Conservation (phyloP, 2,113 vertebrate species). For the Emberiza fucata region DNA sequence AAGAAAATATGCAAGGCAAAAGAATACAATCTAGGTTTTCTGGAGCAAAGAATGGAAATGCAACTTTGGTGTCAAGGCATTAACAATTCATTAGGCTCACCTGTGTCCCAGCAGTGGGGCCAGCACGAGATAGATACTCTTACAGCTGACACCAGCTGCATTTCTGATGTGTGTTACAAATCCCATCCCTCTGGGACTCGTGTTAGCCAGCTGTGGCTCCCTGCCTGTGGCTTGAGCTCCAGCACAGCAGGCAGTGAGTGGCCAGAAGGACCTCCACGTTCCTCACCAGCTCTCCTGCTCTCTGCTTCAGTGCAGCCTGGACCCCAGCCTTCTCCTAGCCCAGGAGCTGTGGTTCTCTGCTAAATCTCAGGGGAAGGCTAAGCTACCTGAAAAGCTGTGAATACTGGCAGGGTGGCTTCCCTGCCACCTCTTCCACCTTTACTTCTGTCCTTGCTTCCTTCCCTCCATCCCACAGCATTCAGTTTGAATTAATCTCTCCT, state of each 20-base stretch:
- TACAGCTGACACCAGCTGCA: background rate
- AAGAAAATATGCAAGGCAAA: background rate
- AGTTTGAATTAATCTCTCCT: background rate
- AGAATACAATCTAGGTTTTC: background rate
- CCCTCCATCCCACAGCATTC: background rate
- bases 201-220: background rate
- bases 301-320: background rate
- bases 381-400: background rate
- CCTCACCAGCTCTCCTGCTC: background rate
- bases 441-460: background rate
- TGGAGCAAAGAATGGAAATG: background rate
- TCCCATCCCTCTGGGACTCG: background rate
- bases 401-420: background rate
- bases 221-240: background rate
- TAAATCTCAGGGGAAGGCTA: background rate
- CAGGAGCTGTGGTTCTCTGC: background rate
- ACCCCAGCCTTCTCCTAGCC: background rate
- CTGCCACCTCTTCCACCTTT: rapidly evolving
- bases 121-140: background rate
- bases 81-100: constrained; percentile 34
- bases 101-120: background rate
- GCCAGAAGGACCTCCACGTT: background rate
- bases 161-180: background rate
- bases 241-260: background rate
- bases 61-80: background rate